phyloP scores from a whole-genome alignment of 2,797 vertebrate species.

The Paedocypris micromegethes region DNA sequence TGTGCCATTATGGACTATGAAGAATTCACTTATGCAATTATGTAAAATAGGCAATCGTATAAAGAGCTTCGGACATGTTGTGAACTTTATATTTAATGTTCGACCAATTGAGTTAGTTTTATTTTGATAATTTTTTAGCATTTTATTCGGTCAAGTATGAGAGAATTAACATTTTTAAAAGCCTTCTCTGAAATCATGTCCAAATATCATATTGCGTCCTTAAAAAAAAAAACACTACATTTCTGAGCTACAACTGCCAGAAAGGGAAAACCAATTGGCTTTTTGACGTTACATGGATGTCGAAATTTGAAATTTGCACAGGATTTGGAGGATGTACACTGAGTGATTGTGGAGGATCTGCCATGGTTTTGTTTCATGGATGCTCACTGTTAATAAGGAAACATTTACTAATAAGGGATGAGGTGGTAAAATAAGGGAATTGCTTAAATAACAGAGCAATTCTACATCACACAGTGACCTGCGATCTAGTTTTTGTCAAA shows the following conservation, averaged over 20 bases:
- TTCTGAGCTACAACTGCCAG: too few species aligned
- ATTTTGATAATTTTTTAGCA: background rate
- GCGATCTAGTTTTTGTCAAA: too few species aligned
- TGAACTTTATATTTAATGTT: background rate
- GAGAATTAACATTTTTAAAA: too few species aligned
- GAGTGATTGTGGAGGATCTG: too few species aligned
- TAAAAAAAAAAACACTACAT: too few species aligned
- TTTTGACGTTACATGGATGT: too few species aligned
- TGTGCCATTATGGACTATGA: background rate
- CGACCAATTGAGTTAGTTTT: background rate
- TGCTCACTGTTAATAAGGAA: background rate
- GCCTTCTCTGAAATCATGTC: too few species aligned
- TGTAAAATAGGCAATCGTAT: background rate
- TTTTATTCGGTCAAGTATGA: background rate
- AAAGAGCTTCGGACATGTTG: background rate
- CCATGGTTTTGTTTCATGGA: background rate
- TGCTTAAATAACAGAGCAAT: background rate
- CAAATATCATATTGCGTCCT: too few species aligned
- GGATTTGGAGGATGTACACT: too few species aligned
- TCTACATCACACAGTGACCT: too few species aligned
- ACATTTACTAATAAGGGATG: constrained; percentile 4
- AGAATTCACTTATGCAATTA: background rate
- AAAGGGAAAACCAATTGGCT: too few species aligned
- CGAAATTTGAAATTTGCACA: too few species aligned
- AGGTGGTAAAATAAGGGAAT: background rate